Evolutionary conservation across 1,140 invertebrate species (phyloP).

Genomic region (Drosophila arawakana): DNA sequence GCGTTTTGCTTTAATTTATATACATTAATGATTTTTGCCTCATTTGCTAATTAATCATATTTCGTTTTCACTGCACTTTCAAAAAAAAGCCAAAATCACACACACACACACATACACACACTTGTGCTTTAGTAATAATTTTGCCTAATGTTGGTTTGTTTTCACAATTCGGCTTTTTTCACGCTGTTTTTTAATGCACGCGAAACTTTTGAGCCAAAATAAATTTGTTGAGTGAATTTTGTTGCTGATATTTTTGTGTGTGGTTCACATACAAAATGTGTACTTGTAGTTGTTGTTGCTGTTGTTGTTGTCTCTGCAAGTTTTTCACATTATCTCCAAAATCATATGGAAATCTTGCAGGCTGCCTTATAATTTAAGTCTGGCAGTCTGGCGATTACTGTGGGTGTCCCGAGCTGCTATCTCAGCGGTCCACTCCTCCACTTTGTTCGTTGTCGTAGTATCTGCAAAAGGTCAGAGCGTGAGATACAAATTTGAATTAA

Average conservation of each 20-base stretch:
- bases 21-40: constrained; percentile 66
- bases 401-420: constrained; percentile 34
- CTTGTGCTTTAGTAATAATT: constrained; percentile 62
- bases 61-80: constrained; percentile 82
- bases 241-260: constrained; percentile 27
- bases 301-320: constrained; percentile 37
- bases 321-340: constrained; percentile 72
- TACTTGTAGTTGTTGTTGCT: constrained; percentile 33
- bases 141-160: constrained; percentile 58
- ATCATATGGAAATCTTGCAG: constrained; percentile 69
- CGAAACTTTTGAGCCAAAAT: constrained; percentile 28
- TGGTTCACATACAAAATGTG: constrained; percentile 68
- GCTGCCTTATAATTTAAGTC: constrained; percentile 58
- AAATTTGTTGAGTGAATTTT: constrained; percentile 24
- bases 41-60: constrained; percentile 80
- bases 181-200: constrained; percentile 22
- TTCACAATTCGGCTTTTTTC: constrained; percentile 64
- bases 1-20: constrained; percentile 57
- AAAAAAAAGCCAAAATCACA: constrained; percentile 42
- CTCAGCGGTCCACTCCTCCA: constrained; percentile 33
- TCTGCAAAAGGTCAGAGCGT: constrained; percentile 78
- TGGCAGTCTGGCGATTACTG: constrained; percentile 19
- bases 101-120: too few species aligned
- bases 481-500: constrained; percentile 59
- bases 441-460: constrained; percentile 56